Base-by-base conservation (phyloP, 1,140 invertebrate genomes). In the Holotrichia oblita region DNA sequence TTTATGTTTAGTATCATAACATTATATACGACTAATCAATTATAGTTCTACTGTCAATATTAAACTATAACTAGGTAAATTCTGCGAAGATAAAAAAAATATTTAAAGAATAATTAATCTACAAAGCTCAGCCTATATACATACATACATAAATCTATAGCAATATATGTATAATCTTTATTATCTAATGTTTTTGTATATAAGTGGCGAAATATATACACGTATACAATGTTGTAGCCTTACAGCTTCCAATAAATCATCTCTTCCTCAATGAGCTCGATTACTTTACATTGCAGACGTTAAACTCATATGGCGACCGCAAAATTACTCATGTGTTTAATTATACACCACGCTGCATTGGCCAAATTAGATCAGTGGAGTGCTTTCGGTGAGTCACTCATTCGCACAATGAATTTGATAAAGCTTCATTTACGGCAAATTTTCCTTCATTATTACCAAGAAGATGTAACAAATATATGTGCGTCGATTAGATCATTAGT, bases 361-460 rank as follows among this genome's bases (percentile, higher is more conserved):
- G 61, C 22, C 27, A 69, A 69, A 69, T 69, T 69, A 34, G 61
- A 69, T 69, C 61, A 69, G 22, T 55, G 20, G 72, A 40, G 74
- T 76, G 41, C 24, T 41, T 44, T 48, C 7, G 40, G 14, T 55
- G 41, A 55, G n/a, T 76, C 22, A 76, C 4, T 41, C 74, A 76
- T 40, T 44, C 74, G 74, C 41, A 24, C 48, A 48, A 76, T 27
- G 41, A 48, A 17, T 22, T 44, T 76, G 48, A 76, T 76, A 48
- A 44, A 76, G 22, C 6, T 61, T 64, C 40, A 69, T 76, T 22
- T 72, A 34, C 12, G n/a, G 14, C 0, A 14, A 44, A 44, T 44
- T 44, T 44, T 44, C 42, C 7, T 44, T 44, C 42, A 44, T 44
- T 14, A 10, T 34, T 34, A 34, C 27, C 27, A 34, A 34, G 27